Base-by-base conservation (phyloP, 2,888 invertebrate genomes). In the Cantharis flavilabris region DNA sequence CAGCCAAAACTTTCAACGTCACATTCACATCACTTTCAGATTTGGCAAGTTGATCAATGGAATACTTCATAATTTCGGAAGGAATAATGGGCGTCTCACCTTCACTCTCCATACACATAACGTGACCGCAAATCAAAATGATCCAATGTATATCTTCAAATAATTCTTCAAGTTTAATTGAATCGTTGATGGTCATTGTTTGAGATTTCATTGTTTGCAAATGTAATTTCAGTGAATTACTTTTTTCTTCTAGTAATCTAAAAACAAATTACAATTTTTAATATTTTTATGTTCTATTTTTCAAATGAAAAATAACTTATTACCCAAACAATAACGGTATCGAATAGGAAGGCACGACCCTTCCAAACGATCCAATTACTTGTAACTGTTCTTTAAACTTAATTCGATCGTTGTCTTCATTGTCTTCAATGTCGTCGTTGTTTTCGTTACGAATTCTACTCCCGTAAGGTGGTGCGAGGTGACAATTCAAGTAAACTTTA, bases 101-200 rank as follows among this genome's bases (percentile, higher is more conserved):
- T 64, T 92, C 92, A 74, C 91, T 90, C 78, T 93, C 92, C 89
- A 93, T 92, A 71, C 93, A 92, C 69, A 94, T 86, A 3, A 93
- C 89, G 85, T 93, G 92, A 82, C 95, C 95, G 69, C 91, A 89
- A 72, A 97, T 92, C 84, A 98, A 91, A 26, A 97, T 88, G 28
- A 96, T 91, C 98, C 97, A 98, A 87, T 97, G 97, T 20, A 97
- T 88, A 88, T 97, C 97, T 89, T 98, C 97, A 85, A 95, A 96
- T 33, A 97, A 88, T 71, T 90, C 91, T 76, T 92, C 90, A 28
- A 96, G 78, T 20, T 81, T 73, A 13, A 83, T 80, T 3, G 87
- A 84, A 79, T 88, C 87, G 30, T 85, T 83, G 30, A 88, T 82
- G 33, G 86, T 87, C 86, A 88, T 87, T 3, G 88, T 86, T 23